Conservation (phyloP, 2,797 vertebrate species). For the Enteromius mattozi region DNA sequence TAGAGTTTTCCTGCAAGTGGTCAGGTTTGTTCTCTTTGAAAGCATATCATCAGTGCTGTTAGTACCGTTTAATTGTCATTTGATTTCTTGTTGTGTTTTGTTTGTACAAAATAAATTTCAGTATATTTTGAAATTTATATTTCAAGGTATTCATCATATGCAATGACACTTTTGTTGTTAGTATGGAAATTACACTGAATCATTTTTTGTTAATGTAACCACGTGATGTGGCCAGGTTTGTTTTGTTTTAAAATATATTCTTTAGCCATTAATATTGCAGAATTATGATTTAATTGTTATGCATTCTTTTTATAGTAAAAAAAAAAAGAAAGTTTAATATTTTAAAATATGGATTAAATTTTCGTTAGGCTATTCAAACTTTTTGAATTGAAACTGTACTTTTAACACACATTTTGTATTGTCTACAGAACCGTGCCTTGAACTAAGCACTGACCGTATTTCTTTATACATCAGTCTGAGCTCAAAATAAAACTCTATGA, state of each 20-base stretch:
- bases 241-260: neutral
- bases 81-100: neutral
- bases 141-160: neutral
- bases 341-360: neutral
- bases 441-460: too few species aligned
- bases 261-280: neutral
- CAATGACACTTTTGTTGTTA: neutral
- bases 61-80: neutral
- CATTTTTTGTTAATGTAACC: neutral
- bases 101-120: neutral
- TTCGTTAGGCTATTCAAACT: neutral
- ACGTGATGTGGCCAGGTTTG: neutral
- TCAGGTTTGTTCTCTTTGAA: neutral
- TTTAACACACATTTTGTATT: neutral
- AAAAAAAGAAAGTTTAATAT: too few species aligned
- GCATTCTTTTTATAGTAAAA: neutral
- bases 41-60: neutral
- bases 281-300: neutral
- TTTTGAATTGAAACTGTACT: neutral
- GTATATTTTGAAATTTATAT: neutral
- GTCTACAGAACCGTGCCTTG: too few species aligned
- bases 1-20: neutral
- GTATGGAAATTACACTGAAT: neutral
- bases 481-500: too few species aligned
- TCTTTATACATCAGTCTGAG: too few species aligned